Base-by-base conservation (phyloP, 2,888 invertebrate species). In the Drosophila putrida region DNA sequence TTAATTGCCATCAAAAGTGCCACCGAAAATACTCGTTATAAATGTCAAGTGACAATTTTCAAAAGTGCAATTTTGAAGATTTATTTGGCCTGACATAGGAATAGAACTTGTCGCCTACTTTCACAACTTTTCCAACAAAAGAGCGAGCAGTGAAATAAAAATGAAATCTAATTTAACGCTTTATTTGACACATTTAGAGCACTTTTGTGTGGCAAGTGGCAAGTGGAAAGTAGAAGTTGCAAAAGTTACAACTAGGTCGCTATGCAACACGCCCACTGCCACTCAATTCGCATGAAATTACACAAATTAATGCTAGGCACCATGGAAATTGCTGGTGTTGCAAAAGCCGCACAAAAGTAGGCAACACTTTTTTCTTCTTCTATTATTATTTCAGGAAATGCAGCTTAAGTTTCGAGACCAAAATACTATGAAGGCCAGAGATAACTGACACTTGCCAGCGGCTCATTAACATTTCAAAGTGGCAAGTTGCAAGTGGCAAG, bases 161-260 rank as follows among this genome's bases (percentile, higher is more conserved):
- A 51, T 74, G 72, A 72, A 85, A 78, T 85, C 88, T 86, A 88
- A 86, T 86, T 86, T 81, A 75, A 78, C 57, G 81, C 83, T 72
- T 65, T 75, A 80, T 86, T 83, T 86, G 87, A 80, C 84, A 86
- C 88, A 83, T 80, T 85, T 82, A 44, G 64, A 46, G 58, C 36
- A 55, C 35, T 75, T 75, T 69, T 47, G 64, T 70, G 61, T 46
- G 75, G 49, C 53, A 70, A 60, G 51, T 62, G 25, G 60, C 39
- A 70, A 60, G 55, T 62, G 25, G 60, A 35, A 62, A 36, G 20
- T 33, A 55, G 54, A 51, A 62, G 63, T 61, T 25, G 51, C 44
- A 36, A 28, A 73, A 68, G 55, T 71, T 39, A 69, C 63, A 73
- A 71, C 71, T 84, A 61, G 83, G 88, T 80, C 82, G 75, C 53